Evolutionary conservation across 2,797 vertebrate genomes (phyloP).

Genomic region (Ctenopoma multispine): DNA sequence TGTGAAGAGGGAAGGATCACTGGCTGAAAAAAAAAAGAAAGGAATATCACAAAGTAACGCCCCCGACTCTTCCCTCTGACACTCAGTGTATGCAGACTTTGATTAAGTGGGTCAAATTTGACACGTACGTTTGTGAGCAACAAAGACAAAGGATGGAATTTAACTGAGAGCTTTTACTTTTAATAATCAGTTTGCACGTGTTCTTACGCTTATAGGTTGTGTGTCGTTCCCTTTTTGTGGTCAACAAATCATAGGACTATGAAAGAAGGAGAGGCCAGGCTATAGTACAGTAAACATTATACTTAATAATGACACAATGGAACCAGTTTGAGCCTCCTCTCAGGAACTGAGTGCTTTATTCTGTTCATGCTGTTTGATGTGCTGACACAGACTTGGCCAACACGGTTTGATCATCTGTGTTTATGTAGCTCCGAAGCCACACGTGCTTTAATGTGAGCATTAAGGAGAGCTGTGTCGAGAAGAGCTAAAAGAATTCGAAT

Average conservation of each 20-base stretch:
- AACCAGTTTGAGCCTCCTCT: slow-evolving; percentile 37
- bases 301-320: slow-evolving; percentile 69
- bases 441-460: slow-evolving; percentile 38
- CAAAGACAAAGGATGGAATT: slow-evolving; percentile 56
- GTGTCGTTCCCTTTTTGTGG: slow-evolving; percentile 39
- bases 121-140: slow-evolving; percentile 60
- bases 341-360: slow-evolving; percentile 37
- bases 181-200: slow-evolving; percentile 69
- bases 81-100: slow-evolving; percentile 66
- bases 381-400: slow-evolving; percentile 48
- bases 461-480: slow-evolving; percentile 1
- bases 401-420: slow-evolving; percentile 70
- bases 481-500: slow-evolving; percentile 35
- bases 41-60: slow-evolving; percentile 68
- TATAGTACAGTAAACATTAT: slow-evolving; percentile 69
- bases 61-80: slow-evolving; percentile 70
- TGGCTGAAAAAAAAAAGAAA: slow-evolving; percentile 57
- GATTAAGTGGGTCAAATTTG: slow-evolving; percentile 75
- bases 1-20: slow-evolving; percentile 53
- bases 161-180: slow-evolving; percentile 55
- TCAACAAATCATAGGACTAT: slow-evolving; percentile 50
- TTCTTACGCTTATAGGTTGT: slow-evolving; percentile 14
- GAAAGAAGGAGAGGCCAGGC: slow-evolving; percentile 47
- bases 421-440: slow-evolving; percentile 55
- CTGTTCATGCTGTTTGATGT: slow-evolving; percentile 68